phyloP scores from a whole-genome alignment of 2,888 invertebrate species.

The Carcina quercana region DNA sequence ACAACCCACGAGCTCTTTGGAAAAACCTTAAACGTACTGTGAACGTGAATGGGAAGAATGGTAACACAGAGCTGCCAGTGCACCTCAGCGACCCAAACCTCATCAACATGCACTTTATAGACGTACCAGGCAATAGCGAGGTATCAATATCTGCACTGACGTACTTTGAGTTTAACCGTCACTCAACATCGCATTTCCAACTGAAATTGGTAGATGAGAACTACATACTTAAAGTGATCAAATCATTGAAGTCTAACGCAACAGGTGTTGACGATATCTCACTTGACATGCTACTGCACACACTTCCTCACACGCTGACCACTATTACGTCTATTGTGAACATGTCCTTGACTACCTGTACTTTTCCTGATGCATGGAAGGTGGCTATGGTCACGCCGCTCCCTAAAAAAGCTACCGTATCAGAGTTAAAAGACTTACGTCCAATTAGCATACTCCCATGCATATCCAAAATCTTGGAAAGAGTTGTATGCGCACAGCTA shows the following conservation, averaged over 20 bases:
- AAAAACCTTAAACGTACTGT: neutral
- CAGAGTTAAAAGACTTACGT: neutral
- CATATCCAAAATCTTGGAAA: neutral
- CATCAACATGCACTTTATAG: neutral
- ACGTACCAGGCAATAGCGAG: neutral
- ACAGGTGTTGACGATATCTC: neutral
- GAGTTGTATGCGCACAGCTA: neutral
- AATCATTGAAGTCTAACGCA: neutral
- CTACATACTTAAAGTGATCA: neutral
- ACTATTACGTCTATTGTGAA: neutral
- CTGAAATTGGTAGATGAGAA: neutral
- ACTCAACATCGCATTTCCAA: neutral
- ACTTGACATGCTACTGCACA: neutral
- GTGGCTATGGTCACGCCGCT: neutral
- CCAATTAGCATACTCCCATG: conserved; percentile 1
- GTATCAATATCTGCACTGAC: neutral
- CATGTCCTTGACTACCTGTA: neutral
- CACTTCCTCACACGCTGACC: neutral
- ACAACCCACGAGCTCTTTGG: neutral
- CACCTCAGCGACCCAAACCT: neutral
- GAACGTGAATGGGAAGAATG: neutral
- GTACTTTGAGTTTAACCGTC: neutral
- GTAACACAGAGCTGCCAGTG: neutral
- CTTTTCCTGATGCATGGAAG: neutral
- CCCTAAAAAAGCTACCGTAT: neutral